Percentiles rank a stretch among this genome's conserved stretches.
Evolutionary conservation across 2,113 vertebrate genomes (phyloP).

Genomic region (Terrapene triunguis): DNA sequence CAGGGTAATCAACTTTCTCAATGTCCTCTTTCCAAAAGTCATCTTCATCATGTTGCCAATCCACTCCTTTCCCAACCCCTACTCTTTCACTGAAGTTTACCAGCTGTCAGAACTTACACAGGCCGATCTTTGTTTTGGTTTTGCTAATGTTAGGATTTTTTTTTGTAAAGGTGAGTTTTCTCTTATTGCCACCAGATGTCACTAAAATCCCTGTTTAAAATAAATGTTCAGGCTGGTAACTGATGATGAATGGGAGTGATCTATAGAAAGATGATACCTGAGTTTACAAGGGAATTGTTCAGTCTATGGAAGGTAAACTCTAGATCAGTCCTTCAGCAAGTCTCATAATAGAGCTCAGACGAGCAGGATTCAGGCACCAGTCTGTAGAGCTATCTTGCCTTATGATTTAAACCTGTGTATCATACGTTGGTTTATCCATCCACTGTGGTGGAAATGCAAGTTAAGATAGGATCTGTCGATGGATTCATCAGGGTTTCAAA

Average conservation of each 20-base stretch:
- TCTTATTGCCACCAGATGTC: conserved; percentile 79
- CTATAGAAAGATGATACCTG: background rate
- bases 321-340: accelerated
- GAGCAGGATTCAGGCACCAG: background rate
- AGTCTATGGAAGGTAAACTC: background rate
- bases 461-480: background rate
- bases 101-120: accelerated
- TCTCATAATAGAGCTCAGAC: accelerated
- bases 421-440: background rate
- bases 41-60: accelerated
- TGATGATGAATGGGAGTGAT: background rate
- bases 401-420: background rate
- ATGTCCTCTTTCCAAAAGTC: background rate
- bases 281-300: accelerated
- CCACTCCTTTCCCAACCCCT: background rate
- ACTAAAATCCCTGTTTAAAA: conserved; percentile 73
- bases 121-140: accelerated
- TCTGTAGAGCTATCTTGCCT: background rate
- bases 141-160: background rate
- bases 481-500: no score
- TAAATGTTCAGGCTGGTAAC: background rate
- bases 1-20: background rate
- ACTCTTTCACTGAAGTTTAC: accelerated
- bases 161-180: background rate
- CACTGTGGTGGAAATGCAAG: accelerated